Evolutionary conservation across 1,140 invertebrate species (phyloP), one percentile per base, ranked within the genome.

Genomic region (Pseudomyrmex pallidus): DNA sequence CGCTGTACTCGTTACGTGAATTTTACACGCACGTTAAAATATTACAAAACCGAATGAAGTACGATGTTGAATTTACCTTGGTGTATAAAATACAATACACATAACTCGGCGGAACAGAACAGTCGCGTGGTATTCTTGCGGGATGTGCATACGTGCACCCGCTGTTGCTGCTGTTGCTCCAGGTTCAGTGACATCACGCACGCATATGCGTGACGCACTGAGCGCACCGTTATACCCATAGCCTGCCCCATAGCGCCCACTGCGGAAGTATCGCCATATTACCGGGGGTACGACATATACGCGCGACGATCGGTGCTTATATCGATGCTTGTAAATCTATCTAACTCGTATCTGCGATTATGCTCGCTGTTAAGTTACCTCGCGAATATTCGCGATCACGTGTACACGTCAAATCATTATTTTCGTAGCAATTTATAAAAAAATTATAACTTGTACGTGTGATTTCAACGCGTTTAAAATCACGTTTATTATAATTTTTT

Each of bases 131-230:
- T 83, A 54, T 70, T 86, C 57, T 74, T 76, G 64, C 84, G 77
- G 66, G 46, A 50, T 76, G 57, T 48, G 20, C 17, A 66, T 48
- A 56, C 63, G 70, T 59, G 56, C 80, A 83, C 84, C 57, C 76
- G 64, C 56, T 68, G 74, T 44, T 76, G 64, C n/a, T 56, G 70
- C 22, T 66, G 83, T 61, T 85, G 86, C 56, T 85, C 86, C 85
- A 92, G 86, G 92, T 92, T 93, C 92, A 93, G 92, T 93, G 91
- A 93, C 92, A 93, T 92, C 89, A 90, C 89, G 90, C 90, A 92
- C 90, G 90, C 90, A 88, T 84, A 87, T 92, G 91, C 92, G 92
- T 93, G 92, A 93, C 91, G 90, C 85, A 88, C 61, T 76, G 78
- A 56, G 87, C 86, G 88, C 90, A 93, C 92, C 92, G 92, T 93